phyloP scores from a whole-genome alignment of 2,797 vertebrate species.

The Stomatorhinus walkeri region DNA sequence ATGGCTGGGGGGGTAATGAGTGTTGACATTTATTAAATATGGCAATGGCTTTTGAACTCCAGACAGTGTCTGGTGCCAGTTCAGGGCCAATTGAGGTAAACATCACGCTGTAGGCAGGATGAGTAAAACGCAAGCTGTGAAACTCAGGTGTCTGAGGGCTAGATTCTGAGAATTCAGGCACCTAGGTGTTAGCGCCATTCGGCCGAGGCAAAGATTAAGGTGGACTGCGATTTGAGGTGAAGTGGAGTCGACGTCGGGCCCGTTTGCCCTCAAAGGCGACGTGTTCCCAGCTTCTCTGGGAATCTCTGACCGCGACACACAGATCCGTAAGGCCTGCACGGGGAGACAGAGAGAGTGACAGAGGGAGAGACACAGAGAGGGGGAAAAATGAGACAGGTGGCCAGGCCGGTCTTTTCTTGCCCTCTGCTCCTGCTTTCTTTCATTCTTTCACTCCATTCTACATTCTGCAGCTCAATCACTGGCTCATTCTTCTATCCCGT shows the following conservation, averaged over 20 bases:
- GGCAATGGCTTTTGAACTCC: background rate
- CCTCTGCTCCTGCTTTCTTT: slow-evolving; percentile 64
- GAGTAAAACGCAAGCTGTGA: background rate
- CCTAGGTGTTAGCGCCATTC: background rate
- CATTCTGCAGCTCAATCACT: slow-evolving; percentile 65
- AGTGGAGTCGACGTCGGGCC: background rate
- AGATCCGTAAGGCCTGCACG: background rate
- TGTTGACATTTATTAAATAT: background rate
- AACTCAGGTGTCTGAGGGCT: background rate
- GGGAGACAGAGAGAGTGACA: slow-evolving; percentile 11
- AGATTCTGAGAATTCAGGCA: background rate
- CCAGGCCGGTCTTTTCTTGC: slow-evolving; percentile 56
- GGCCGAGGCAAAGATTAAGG: background rate
- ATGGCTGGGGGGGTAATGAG: background rate
- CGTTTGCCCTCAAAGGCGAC: background rate
- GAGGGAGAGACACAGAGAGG: slow-evolving; percentile 31
- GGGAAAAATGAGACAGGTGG: slow-evolving; percentile 64
- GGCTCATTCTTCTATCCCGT: slow-evolving; percentile 51
- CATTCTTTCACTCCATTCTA: slow-evolving; percentile 66
- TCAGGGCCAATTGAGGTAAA: background rate
- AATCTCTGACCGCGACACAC: background rate
- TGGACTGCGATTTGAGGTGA: background rate
- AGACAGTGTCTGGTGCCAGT: background rate
- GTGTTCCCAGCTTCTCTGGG: background rate
- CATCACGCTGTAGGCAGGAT: background rate